Evolutionary conservation across 2,113 vertebrate species (phyloP).

Genomic region (Emberiza fucata): DNA sequence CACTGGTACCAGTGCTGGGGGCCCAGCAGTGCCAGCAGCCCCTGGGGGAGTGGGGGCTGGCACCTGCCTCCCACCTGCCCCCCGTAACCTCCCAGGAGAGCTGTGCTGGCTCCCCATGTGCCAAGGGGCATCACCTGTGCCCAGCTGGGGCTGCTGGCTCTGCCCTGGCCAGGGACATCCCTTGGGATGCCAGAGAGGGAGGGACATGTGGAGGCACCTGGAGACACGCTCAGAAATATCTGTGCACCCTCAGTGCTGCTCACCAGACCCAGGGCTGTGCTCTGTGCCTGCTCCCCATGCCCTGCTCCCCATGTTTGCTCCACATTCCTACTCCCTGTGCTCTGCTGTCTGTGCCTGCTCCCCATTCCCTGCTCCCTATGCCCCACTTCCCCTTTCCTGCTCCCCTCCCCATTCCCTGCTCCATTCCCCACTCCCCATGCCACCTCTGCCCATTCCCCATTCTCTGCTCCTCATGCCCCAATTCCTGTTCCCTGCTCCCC

Average conservation of each 20-base stretch:
- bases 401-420: not conserved
- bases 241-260: not conserved
- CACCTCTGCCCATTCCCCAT: too few relatives aligned
- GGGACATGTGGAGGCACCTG: not conserved
- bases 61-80: not conserved
- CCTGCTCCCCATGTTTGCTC: not conserved
- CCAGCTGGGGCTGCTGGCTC: not conserved
- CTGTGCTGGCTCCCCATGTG: not conserved
- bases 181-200: not conserved
- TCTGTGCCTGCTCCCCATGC: not conserved
- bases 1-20: not conserved
- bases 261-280: fast-evolving
- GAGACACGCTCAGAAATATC: fast-evolving
- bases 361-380: too few relatives aligned
- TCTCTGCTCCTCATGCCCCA: too few relatives aligned
- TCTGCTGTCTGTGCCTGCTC: not conserved
- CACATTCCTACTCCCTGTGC: not conserved
- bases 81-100: fast-evolving
- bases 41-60: not conserved
- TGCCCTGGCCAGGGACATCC: not conserved
- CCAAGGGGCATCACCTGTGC: not conserved
- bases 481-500: too few relatives aligned
- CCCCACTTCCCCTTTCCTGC: not conserved
- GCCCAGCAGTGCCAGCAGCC: not conserved
- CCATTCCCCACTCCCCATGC: too few relatives aligned